Percentiles rank a stretch among this genome's conserved stretches.
phyloP scores from a whole-genome alignment of 1,140 invertebrate species.

The Cotesia vestalis region DNA sequence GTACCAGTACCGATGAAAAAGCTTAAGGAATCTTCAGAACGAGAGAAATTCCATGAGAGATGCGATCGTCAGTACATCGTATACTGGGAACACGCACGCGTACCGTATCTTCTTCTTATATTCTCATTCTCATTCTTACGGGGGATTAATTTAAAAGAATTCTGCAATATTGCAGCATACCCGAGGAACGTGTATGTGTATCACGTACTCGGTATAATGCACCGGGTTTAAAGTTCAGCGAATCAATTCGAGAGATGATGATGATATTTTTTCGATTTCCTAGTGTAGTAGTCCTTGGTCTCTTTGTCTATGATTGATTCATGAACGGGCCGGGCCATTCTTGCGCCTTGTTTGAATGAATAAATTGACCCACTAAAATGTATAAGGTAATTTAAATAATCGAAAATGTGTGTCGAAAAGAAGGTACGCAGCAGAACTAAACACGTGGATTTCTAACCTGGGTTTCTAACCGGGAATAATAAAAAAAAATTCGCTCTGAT shows the following conservation, averaged over 20 bases:
- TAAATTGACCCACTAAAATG: no score
- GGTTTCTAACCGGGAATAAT: conserved; percentile 2
- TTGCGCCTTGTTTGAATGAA: no score
- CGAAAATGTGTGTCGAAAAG: not conserved
- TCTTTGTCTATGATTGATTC: no score
- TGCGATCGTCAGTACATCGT: conserved; percentile 18
- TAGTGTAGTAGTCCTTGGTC: no score
- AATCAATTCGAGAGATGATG: no score
- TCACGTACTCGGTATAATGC: no score
- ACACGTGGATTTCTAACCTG: not conserved
- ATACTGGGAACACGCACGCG: conserved; percentile 15
- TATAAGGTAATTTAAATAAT: no score
- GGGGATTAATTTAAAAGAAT: conserved; percentile 2
- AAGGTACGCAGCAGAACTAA: not conserved
- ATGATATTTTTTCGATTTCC: no score
- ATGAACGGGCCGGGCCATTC: no score
- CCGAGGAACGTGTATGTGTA: no score
- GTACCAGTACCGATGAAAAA: not conserved
- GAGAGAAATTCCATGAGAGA: conserved; percentile 18
- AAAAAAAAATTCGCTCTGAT: conserved; percentile 34
- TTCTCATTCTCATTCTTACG: no score
- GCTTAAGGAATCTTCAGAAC: not conserved
- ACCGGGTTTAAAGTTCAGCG: no score
- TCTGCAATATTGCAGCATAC: not conserved
- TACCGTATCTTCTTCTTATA: not conserved